Evolutionary conservation across 1,140 invertebrate genomes (phyloP), one percentile per base, ranked within the genome.

Genomic region (Cydia fagiglandana): DNA sequence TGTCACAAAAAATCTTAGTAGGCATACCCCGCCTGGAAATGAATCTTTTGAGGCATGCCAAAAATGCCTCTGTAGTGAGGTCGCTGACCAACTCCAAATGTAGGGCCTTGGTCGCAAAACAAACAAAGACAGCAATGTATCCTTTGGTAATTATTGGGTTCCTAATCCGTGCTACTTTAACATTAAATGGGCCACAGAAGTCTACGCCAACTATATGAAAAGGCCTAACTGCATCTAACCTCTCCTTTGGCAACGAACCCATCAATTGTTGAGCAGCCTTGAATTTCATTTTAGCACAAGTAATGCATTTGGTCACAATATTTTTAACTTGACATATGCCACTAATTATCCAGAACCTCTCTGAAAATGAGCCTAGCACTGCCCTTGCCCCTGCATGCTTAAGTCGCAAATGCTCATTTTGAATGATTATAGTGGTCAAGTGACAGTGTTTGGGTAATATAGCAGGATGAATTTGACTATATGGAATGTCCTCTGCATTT

Each of bases 71-170:
- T 6, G 88, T 85, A 0, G 83, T 81, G n/a, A 92, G 45, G 76
- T 87, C 80, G 4, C 64, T 64, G 2, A 85, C 84, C 10, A 86
- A 17, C 80, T 93, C 88, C 24, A 93, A 73, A 76, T 93, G 90
- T 2, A 89, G 76, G 7, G 87, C 88, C 61, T 83, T 84, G 15
- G 88, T 90, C 0, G 76, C 24, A 20, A 88, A 86, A 77, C 89
- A 92, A 10, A 90, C 30, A 34, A 34, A 34, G 30, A 34, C 30
- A 34, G 30, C 30, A 34, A 34, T 34, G 30, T 34, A 34, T 81
- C 73, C 83, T 66, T 93, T 93, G 4, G 79, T 74, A 5, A 79
- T 66, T 24, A 76, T 30, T 12, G 77, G 75, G 9, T 78, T 82
- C 9, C 83, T 73, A 41, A 78, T 47, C 20, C 78, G 68, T 6